phyloP scores from a whole-genome alignment of 2,113 vertebrate species.

The Rhombomys opimus region DNA sequence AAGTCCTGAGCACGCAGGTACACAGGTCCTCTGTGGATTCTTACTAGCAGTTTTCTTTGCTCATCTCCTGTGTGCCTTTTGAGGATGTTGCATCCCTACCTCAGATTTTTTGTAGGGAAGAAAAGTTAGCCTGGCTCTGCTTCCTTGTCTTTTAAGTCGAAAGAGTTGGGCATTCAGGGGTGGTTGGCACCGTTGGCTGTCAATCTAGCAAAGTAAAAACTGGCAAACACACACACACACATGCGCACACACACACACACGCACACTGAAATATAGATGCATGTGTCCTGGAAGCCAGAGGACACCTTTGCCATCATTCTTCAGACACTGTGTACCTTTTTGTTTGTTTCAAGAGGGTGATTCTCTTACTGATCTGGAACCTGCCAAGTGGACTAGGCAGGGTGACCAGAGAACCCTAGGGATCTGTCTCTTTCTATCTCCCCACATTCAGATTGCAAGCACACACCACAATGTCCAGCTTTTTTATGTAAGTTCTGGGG shows the following conservation, averaged over 20 bases:
- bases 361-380: background rate
- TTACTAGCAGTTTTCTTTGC: too few species aligned
- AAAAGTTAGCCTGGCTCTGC: background rate
- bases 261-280: accelerated
- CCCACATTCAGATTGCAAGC: background rate
- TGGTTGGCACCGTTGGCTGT: background rate
- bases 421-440: background rate
- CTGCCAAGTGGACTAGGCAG: background rate
- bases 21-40: background rate
- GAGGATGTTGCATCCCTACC: background rate
- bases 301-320: background rate
- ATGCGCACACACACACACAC: background rate
- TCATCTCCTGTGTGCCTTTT: too few species aligned
- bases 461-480: too few species aligned
- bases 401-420: background rate
- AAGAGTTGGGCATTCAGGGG: background rate
- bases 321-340: background rate
- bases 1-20: accelerated
- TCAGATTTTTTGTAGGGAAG: background rate
- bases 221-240: background rate
- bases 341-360: too few species aligned
- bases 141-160: background rate
- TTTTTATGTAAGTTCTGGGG: background rate
- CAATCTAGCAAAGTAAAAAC: background rate
- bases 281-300: too few species aligned